phyloP scores from a whole-genome alignment of 2,888 invertebrate species.

The Latrodectus hesperus region DNA sequence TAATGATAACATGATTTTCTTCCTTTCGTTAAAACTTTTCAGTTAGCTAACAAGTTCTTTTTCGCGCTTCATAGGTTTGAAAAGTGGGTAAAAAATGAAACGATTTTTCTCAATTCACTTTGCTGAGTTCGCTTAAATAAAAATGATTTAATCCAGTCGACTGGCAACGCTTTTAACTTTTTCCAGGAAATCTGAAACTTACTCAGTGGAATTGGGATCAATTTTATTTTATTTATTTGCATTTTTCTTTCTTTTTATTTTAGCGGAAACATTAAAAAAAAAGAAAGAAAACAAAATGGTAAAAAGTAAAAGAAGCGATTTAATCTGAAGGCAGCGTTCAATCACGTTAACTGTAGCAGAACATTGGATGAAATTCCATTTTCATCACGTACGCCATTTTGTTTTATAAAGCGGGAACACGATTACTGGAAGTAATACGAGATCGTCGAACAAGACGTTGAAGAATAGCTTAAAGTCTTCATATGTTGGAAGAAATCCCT shows the following conservation, averaged over 20 bases:
- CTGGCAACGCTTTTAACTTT: constrained; percentile 2
- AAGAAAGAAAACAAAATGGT: background rate
- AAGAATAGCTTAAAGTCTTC: too few species aligned
- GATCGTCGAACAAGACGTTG: too few species aligned
- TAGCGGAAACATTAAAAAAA: too few species aligned
- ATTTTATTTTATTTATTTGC: too few species aligned
- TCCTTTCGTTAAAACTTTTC: background rate
- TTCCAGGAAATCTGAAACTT: constrained; percentile 3
- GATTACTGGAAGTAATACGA: background rate
- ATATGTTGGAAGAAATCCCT: too few species aligned
- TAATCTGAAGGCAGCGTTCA: background rate
- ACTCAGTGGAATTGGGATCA: background rate
- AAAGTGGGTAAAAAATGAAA: background rate
- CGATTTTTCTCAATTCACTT: background rate
- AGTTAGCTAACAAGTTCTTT: background rate
- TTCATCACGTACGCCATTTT: background rate
- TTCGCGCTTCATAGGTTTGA: background rate
- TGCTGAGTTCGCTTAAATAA: constrained; percentile 1
- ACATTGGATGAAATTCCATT: background rate
- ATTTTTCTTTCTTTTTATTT: too few species aligned
- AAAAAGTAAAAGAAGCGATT: background rate
- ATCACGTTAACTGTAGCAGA: constrained; percentile 1
- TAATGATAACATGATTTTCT: too few species aligned
- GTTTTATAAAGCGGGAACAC: background rate
- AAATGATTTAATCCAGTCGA: background rate